These are phyloP conservation scores for Pandion haliaetus DNA, from an alignment of 2,113 vertebrate genomes.

Conservation along the genomic window DNA sequence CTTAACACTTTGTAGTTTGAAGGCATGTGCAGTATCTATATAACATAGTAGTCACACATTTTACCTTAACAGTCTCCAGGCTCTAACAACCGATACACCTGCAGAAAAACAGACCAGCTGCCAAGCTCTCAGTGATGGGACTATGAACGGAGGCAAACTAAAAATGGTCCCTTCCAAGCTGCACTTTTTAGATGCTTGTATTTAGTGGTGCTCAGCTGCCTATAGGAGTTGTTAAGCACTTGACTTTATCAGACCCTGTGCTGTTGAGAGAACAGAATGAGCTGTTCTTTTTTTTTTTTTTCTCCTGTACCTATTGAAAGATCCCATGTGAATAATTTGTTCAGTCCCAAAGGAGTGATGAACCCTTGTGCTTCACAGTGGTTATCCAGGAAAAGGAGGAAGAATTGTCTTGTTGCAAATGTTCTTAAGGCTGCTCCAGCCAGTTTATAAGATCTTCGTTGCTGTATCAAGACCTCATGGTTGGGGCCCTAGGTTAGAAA, in stretches of 20 bases:
- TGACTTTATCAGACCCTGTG: neutral
- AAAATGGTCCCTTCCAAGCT: neutral
- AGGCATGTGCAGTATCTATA: neutral
- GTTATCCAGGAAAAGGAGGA: neutral
- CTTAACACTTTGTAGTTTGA: neutral
- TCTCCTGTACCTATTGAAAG: neutral
- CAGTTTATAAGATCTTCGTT: neutral
- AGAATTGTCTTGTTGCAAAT: neutral
- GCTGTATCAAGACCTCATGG: neutral
- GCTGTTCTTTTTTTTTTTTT: neutral
- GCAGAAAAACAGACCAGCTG: neutral
- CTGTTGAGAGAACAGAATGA: neutral
- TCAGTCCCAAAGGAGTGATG: neutral
- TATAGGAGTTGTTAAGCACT: neutral
- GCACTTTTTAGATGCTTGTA: neutral
- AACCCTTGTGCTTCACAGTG: neutral
- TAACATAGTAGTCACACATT: too few species aligned
- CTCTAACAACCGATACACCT: neutral
- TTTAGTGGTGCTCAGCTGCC: neutral
- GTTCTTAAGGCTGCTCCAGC: neutral
- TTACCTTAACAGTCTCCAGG: neutral
- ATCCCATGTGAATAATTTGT: neutral
- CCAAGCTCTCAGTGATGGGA: neutral
- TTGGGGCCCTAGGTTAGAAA: neutral
- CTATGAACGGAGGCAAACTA: neutral